Base-by-base conservation (phyloP, 2,888 invertebrate species). In the Barypeithes pellucidus region DNA sequence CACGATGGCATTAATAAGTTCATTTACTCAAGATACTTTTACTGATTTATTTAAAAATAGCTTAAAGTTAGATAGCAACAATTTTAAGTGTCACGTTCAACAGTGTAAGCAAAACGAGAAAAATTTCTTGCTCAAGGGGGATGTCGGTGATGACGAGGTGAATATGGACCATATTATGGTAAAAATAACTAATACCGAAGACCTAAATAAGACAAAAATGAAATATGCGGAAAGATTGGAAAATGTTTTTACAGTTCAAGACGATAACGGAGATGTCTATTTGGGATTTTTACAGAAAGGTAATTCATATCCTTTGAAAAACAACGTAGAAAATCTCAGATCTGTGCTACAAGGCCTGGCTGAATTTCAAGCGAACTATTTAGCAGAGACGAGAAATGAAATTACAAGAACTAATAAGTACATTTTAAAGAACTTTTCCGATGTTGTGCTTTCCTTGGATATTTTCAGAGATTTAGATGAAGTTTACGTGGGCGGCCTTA, bases 231-330 rank as follows among this genome's bases (percentile, higher is more conserved):
- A 47, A 16, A 47, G 3, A 5, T 52, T 52, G 7, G 50, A 24
- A 22, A 24, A 11, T 52, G 52, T 52, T 24, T 52, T 52, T n/a
- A 52, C 52, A 7, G 8, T 52, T 29, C 24, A 24, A 14, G 52
- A 52, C 14, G 14, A 29, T 1, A 52, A 52, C 29, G 7, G 18
- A 0, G 29, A 45, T 22, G 24, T 43, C n/a, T 62, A 45, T 47
- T 33, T 62, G 16, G 62, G 62, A 29, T 62, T 62, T 45, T 16
- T 22, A 11, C 29, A 45, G 29, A 52, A 52, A 11, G 52, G 14
- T 14, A 47, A 11, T 41, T 24, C 43, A 0, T 41, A 18, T n/a
- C 60, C 60, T n/a, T 9, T 16, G 3, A 20, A 8, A 41, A 60
- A 60, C 16, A 60, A 43, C 24, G 9, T 41, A 12, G 60, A 39